A percentile compares a stretch with the other conserved stretches of the same genome.
Conservation (phyloP, 2,797 vertebrate genomes). For the Poeciliopsis infans region DNA sequence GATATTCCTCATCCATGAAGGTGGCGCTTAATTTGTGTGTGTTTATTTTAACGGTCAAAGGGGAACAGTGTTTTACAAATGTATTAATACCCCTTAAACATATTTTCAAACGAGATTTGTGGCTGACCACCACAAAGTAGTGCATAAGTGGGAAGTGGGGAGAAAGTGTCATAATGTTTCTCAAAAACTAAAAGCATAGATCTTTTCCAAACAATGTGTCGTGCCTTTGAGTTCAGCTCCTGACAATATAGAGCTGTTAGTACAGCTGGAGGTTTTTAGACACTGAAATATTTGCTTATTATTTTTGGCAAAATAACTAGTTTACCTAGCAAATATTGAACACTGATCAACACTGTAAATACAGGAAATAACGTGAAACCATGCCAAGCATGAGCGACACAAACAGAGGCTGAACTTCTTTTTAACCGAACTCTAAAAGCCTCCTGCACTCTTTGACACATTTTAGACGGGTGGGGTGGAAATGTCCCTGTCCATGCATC, state of each 20-base stretch:
- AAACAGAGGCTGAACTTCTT: no score
- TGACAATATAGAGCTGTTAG: not conserved
- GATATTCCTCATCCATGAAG: conserved; percentile 34
- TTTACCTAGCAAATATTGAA: not conserved
- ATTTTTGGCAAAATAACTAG: not conserved
- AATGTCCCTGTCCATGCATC: no score
- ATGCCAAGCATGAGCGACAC: no score
- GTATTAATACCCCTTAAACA: not conserved
- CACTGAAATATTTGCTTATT: not conserved
- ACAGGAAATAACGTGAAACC: no score
- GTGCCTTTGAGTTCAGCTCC: not conserved
- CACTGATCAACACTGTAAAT: no score
- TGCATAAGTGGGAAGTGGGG: not conserved
- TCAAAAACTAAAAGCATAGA: not conserved
- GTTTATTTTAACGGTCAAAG: not conserved
- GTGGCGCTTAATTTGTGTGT: not conserved
- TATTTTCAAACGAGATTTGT: not conserved
- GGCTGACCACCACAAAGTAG: not conserved
- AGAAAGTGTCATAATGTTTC: not conserved
- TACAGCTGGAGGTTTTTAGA: not conserved
- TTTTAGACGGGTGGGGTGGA: no score
- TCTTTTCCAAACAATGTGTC: not conserved
- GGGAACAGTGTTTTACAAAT: not conserved
- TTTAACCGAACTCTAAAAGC: no score
- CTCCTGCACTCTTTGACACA: no score